Evolutionary conservation across 2,797 vertebrate species (phyloP).

Genomic region (Danio choprae): DNA sequence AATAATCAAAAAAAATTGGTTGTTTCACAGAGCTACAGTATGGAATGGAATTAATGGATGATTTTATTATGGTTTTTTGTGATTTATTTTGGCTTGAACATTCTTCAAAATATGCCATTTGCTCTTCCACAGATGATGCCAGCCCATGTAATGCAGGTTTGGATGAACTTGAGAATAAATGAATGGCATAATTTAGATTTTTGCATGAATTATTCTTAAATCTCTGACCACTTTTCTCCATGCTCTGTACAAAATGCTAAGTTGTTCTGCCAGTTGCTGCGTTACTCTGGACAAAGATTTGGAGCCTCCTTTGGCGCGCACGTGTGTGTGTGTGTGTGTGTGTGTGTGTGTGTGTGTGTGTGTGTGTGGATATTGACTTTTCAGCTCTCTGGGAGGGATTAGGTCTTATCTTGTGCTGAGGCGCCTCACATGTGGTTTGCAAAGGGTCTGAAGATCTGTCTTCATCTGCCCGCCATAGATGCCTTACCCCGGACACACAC

Average conservation of each 20-base stretch:
- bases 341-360: constrained; percentile 52
- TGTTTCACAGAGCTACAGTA: too few species aligned
- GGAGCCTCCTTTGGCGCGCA: background rate
- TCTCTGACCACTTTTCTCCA: constrained; percentile 3
- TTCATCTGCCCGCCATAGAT: constrained; percentile 75
- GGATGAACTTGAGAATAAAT: background rate
- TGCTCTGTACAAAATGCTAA: constrained; percentile 37
- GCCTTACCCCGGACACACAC: constrained; percentile 61
- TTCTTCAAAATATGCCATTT: background rate
- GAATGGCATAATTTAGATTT: background rate
- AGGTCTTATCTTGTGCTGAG: constrained; percentile 75
- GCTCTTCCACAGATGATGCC: background rate
- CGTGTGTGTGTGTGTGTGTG: constrained; percentile 52
- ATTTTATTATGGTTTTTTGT: background rate
- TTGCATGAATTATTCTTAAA: background rate
- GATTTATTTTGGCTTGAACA: background rate
- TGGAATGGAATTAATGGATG: background rate
- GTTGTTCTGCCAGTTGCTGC: constrained; percentile 52
- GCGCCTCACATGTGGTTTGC: constrained; percentile 67
- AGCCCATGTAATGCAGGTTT: background rate
- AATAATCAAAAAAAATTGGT: too few species aligned
- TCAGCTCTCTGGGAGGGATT: constrained; percentile 74
- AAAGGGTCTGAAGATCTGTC: constrained; percentile 69
- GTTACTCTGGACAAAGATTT: constrained; percentile 50
- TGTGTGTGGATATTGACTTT: constrained; percentile 72